Conservation (phyloP, 2,797 vertebrate genomes). For the Crossoptilon crossoptilon region DNA sequence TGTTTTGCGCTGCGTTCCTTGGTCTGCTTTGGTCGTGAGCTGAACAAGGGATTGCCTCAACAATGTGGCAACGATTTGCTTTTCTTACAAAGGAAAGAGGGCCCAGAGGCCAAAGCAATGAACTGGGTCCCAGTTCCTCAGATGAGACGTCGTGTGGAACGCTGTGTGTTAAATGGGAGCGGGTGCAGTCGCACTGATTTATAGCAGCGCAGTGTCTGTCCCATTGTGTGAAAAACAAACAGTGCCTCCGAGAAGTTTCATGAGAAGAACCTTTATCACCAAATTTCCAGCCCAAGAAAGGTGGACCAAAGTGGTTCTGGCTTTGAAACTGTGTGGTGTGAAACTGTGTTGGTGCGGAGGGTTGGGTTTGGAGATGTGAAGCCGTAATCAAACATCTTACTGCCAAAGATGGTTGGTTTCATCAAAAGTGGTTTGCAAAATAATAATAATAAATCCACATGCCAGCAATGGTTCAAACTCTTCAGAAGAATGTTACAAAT, state of each 20-base stretch:
- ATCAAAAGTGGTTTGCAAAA: neutral
- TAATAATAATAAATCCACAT: too few species aligned
- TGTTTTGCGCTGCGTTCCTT: neutral
- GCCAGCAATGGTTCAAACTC: neutral
- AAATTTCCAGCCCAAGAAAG: neutral
- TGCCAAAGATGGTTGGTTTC: neutral
- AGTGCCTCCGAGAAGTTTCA: neutral
- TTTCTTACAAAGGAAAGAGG: neutral
- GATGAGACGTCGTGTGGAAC: neutral
- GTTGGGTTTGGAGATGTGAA: neutral
- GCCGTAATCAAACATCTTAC: neutral
- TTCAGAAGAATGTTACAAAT: neutral
- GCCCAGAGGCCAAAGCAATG: conserved; percentile 37
- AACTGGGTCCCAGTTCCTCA: neutral
- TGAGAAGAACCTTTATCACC: neutral
- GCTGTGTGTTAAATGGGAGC: neutral
- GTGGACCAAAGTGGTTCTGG: neutral
- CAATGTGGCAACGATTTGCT: neutral
- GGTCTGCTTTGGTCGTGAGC: neutral
- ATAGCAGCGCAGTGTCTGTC: conserved; percentile 3
- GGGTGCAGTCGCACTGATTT: conserved; percentile 39
- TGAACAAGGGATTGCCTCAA: neutral
- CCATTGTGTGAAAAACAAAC: conserved; percentile 29
- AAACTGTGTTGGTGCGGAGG: neutral
- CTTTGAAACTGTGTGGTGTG: too few species aligned